phyloP scores from a whole-genome alignment of 2,888 invertebrate genomes.

The Pollenia amentaria region DNA sequence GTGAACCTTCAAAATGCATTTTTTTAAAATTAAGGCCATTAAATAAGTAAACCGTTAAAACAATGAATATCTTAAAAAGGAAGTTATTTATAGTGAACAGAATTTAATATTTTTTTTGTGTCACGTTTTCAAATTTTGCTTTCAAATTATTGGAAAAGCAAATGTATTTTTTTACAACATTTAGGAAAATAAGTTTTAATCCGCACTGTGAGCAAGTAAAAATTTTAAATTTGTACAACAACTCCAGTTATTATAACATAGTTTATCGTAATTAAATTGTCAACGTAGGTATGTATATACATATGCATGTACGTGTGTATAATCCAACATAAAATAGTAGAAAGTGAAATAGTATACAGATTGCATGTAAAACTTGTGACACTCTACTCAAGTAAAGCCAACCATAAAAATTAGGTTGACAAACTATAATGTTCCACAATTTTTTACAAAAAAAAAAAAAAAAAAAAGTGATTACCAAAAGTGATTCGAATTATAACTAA shows the following conservation, averaged over 20 bases:
- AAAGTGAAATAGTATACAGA: slow-evolving; percentile 60
- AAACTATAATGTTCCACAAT: slow-evolving; percentile 41
- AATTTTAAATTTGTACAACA: slow-evolving; percentile 18
- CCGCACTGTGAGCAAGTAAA: slow-evolving; percentile 11
- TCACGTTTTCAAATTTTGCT: too few species aligned
- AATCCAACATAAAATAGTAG: slow-evolving; percentile 32
- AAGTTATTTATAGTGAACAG: too few species aligned
- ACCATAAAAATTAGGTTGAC: slow-evolving; percentile 63
- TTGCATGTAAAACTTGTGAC: slow-evolving; percentile 45
- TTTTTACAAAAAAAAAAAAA: too few species aligned
- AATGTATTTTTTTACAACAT: too few species aligned
- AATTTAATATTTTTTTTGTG: too few species aligned
- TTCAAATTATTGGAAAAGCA: too few species aligned
- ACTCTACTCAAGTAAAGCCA: slow-evolving; percentile 47
- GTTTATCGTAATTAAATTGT: slow-evolving; percentile 54
- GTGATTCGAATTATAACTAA: slow-evolving; percentile 9
- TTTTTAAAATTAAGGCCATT: too few species aligned
- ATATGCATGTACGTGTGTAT: not conserved
- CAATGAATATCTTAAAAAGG: too few species aligned
- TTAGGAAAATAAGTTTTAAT: not conserved
- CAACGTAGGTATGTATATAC: slow-evolving; percentile 4
- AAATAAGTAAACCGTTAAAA: too few species aligned
- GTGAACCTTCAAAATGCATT: too few species aligned
- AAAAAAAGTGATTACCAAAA: not conserved
- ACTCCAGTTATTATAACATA: slow-evolving; percentile 36